Evolutionary conservation across 1,140 invertebrate species (phyloP).

Genomic region (Anastrepha obliqua): DNA sequence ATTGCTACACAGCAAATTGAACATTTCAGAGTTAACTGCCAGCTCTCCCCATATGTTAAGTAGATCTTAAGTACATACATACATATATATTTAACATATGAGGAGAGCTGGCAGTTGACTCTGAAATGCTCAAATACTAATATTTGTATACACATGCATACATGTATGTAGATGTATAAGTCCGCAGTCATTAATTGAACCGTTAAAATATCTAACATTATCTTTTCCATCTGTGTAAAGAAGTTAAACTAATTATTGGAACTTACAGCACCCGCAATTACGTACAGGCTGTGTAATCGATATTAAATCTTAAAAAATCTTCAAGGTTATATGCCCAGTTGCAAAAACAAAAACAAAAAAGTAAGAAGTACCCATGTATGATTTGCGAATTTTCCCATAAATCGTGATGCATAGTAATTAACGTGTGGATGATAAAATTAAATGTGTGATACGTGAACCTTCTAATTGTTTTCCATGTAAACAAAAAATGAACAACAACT

Average conservation of each 20-base stretch:
- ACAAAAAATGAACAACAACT: neutral
- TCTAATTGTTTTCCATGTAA: neutral
- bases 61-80: neutral
- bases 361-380: neutral
- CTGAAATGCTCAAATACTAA: neutral
- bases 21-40: neutral
- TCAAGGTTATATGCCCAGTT: neutral
- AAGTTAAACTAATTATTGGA: slow-evolving; percentile 14
- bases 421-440: neutral
- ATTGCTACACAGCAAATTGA: neutral
- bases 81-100: neutral
- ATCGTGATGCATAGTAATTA: slow-evolving; percentile 17
- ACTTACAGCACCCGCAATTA: slow-evolving; percentile 21
- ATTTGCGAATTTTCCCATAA: neutral
- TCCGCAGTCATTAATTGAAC: neutral
- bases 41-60: neutral
- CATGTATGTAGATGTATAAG: neutral
- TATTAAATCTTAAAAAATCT: neutral
- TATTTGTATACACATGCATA: neutral
- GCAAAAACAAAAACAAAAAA: neutral
- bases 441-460: neutral
- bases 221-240: neutral
- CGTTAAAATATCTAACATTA: neutral
- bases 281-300: neutral
- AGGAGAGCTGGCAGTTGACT: too few relatives aligned